Conservation (phyloP, 2,888 invertebrate genomes). For the Axea sp. region DNA sequence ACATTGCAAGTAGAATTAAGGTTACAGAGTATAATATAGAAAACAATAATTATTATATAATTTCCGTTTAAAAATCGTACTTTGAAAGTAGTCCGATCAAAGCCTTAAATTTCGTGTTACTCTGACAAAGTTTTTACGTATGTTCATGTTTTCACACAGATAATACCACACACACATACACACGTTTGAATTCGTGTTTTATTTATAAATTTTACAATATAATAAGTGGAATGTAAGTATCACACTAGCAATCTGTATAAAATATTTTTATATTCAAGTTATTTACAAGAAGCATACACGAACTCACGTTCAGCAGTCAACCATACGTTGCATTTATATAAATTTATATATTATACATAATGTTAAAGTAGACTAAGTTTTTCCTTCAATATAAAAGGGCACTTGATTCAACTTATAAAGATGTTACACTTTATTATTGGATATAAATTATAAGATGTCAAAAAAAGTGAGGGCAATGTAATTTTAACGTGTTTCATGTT, state of each 20-base stretch:
- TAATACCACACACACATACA: too few relatives aligned
- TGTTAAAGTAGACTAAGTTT: slow-evolving; percentile 63
- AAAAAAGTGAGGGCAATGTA: slow-evolving; percentile 29
- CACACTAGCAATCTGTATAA: slow-evolving; percentile 76
- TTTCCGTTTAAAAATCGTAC: neutral
- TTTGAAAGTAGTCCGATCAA: neutral
- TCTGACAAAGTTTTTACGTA: slow-evolving; percentile 15
- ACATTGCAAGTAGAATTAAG: slow-evolving; percentile 8
- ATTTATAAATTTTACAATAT: slow-evolving; percentile 65
- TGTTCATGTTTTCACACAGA: slow-evolving; percentile 15
- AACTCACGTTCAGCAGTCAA: slow-evolving; percentile 27
- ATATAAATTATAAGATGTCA: slow-evolving; percentile 49
- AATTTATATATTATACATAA: slow-evolving; percentile 68
- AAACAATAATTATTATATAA: too few relatives aligned
- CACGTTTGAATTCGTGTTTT: slow-evolving; percentile 63
- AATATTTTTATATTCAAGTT: slow-evolving; percentile 75
- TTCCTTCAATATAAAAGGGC: slow-evolving; percentile 75
- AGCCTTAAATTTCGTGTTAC: slow-evolving; percentile 41
- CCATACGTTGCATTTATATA: slow-evolving; percentile 59
- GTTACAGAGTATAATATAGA: too few relatives aligned
- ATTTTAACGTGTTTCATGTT: slow-evolving; percentile 24
- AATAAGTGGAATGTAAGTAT: slow-evolving; percentile 68
- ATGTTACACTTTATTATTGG: slow-evolving; percentile 61
- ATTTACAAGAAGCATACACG: slow-evolving; percentile 67
- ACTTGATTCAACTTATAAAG: slow-evolving; percentile 74